Evolutionary conservation across 2,888 invertebrate species (phyloP), one percentile per base, ranked within the genome.

Genomic region (Cryptops parisi): DNA sequence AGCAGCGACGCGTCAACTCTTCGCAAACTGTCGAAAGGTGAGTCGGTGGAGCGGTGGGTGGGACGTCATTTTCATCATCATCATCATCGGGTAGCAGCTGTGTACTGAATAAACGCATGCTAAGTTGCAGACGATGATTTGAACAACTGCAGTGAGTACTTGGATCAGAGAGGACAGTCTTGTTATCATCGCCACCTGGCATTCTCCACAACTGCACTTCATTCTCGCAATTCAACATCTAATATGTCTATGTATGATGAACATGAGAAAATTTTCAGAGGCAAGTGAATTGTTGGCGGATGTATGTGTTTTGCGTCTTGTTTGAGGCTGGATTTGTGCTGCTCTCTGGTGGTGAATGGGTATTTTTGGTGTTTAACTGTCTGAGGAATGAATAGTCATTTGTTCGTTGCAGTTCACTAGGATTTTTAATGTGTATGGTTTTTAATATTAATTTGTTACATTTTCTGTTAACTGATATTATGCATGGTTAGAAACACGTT

Each of bases 1-100:
- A 47, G 56, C 21, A 55, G 50, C 21, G 58, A 58, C 15, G 54
- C 52, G 4, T 33, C 33, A 47, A 44, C 51, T 2, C 21, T 51
- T 21, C 41, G 43, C 12, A 51, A 51, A 25, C 17, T 27, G 25
- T 25, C 23, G 25, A 44, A 51, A 51, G 51, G 51, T 50, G 24
- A 33, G n/a, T n/a, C n/a, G n/a, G n/a, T n/a, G n/a, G n/a, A n/a
- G n/a, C n/a, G n/a, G n/a, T n/a, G n/a, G n/a, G n/a, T n/a, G n/a
- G n/a, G n/a, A n/a, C n/a, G n/a, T n/a, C n/a, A n/a, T n/a, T n/a
- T n/a, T n/a, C n/a, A n/a, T n/a, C n/a, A n/a, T n/a, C n/a, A n/a
- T n/a, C n/a, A n/a, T n/a, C n/a, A n/a, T n/a, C n/a, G n/a, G n/a
- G n/a, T n/a, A n/a, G n/a, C n/a, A n/a, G n/a, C n/a, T n/a, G n/a